phyloP scores from a whole-genome alignment of 2,113 vertebrate genomes.

The Rattus norvegicus region DNA sequence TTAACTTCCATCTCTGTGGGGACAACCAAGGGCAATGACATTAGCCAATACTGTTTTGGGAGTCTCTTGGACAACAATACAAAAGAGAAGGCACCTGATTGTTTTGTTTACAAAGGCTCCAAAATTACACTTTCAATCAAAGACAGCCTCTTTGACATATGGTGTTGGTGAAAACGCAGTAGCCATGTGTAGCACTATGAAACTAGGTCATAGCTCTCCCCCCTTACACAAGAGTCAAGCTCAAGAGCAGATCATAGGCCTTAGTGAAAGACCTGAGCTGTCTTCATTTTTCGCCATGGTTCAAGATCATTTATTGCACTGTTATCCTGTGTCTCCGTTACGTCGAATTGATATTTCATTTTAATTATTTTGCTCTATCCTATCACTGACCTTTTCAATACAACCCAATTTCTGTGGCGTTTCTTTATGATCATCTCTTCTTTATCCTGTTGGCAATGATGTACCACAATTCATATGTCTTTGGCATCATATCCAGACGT shows the following conservation, averaged over 20 bases:
- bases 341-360: slow-evolving; percentile 26
- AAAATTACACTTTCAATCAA: background rate
- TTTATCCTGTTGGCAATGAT: background rate
- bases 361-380: background rate
- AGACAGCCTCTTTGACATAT: background rate
- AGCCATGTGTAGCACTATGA: background rate
- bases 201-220: background rate
- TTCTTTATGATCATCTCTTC: background rate
- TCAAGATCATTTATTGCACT: background rate
- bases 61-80: background rate
- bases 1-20: background rate
- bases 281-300: background rate
- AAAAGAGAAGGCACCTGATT: background rate
- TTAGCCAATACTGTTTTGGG: background rate
- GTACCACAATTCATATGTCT: background rate
- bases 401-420: background rate
- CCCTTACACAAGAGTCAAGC: background rate
- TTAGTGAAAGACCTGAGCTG: background rate
- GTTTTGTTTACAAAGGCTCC: background rate
- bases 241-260: background rate
- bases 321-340: background rate
- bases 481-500: background rate
- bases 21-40: background rate
- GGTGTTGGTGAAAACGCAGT: background rate
- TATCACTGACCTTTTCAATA: background rate